Evolutionary conservation across 1,140 invertebrate genomes (phyloP).

Genomic region (Platyscapa corneri): DNA sequence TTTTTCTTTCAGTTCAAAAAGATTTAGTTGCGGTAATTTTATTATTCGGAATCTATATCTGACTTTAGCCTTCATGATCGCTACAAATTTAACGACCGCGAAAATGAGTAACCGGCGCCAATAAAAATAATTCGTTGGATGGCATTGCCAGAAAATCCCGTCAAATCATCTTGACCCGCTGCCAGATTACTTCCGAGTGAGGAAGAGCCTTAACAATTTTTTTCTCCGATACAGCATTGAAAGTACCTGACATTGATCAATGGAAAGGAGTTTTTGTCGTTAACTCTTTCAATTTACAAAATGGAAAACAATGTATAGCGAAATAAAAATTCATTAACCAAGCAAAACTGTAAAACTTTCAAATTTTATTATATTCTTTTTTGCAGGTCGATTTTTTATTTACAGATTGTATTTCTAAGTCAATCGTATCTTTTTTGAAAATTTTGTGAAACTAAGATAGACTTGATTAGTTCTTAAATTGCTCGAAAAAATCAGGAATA

Average conservation of each 20-base stretch:
- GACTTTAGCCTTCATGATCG: slow-evolving; percentile 21
- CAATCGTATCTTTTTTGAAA: neutral
- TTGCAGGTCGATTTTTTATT: too few species aligned
- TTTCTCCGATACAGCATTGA: slow-evolving; percentile 13
- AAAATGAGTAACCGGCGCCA: slow-evolving; percentile 46
- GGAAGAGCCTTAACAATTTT: slow-evolving; percentile 44
- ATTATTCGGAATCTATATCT: slow-evolving; percentile 27
- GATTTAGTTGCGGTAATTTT: slow-evolving; percentile 20
- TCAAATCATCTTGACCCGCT: slow-evolving; percentile 50
- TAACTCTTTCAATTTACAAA: slow-evolving; percentile 27
- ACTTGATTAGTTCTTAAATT: too few species aligned
- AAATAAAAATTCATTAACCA: neutral
- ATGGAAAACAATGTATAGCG: slow-evolving; percentile 5
- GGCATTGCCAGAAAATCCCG: slow-evolving; percentile 49
- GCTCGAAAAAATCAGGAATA: too few species aligned
- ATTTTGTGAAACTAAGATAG: too few species aligned
- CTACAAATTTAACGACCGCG: slow-evolving; percentile 35
- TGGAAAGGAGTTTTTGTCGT: slow-evolving; percentile 39
- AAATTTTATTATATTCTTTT: too few species aligned
- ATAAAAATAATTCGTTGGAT: slow-evolving; percentile 50
- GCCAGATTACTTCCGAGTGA: slow-evolving; percentile 47
- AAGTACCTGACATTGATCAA: slow-evolving; percentile 41
- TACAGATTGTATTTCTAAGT: neutral
- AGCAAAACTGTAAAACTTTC: too few species aligned
- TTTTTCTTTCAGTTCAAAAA: neutral